A percentile compares a stretch with the other conserved stretches of the same genome.
Conservation (phyloP, 1,140 invertebrate genomes). For the Musca vetustissima region DNA sequence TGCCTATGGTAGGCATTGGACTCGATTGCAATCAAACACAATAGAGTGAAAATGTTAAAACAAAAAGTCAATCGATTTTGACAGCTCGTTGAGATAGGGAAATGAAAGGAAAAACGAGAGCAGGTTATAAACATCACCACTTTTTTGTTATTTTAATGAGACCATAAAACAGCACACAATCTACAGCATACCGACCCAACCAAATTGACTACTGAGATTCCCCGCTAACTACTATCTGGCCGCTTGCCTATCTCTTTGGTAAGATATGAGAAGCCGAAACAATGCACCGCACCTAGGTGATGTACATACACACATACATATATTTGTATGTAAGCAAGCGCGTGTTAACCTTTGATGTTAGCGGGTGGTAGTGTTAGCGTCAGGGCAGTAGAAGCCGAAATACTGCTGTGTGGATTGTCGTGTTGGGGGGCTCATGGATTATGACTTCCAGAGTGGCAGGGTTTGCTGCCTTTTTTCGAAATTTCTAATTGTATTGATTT, state of each 20-base stretch:
- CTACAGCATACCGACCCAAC: neutral
- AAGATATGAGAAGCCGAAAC: too few species aligned
- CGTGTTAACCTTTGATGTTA: slow-evolving; percentile 24
- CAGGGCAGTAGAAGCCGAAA: too few species aligned
- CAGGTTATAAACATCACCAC: neutral
- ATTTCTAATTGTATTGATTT: too few species aligned
- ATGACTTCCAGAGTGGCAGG: too few species aligned
- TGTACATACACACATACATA: too few species aligned
- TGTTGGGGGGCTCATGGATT: too few species aligned
- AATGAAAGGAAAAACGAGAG: neutral
- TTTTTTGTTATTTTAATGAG: slow-evolving; percentile 19
- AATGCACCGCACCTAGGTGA: too few species aligned
- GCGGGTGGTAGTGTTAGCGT: neutral
- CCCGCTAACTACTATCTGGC: too few species aligned
- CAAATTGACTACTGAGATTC: neutral
- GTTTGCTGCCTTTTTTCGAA: too few species aligned
- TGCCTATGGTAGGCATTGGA: too few species aligned
- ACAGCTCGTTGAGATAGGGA: slow-evolving; percentile 14
- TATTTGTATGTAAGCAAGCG: slow-evolving; percentile 12
- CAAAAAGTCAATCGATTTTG: slow-evolving; percentile 23
- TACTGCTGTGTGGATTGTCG: too few species aligned
- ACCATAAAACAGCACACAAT: slow-evolving; percentile 6
- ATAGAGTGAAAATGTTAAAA: slow-evolving; percentile 14
- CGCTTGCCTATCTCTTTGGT: too few species aligned
- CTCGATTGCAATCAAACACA: slow-evolving; percentile 15